These are phyloP conservation scores for Clarias platycephalus DNA, from an alignment of 2,797 vertebrate genomes.

Conservation along the genomic window DNA sequence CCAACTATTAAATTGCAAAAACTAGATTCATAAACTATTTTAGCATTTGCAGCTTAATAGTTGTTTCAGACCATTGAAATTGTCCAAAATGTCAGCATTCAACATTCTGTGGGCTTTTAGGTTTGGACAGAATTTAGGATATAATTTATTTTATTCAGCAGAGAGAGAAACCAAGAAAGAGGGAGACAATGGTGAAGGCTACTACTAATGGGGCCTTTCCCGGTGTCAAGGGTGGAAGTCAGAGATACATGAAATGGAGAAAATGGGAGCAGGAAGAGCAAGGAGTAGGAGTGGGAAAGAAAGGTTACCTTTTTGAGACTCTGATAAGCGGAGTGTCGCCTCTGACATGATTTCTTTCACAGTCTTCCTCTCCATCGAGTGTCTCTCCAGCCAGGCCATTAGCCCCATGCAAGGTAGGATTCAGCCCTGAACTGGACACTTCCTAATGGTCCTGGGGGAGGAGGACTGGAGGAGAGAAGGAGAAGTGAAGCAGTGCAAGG, in stretches of 20 bases:
- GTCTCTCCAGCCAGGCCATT: constrained; percentile 58
- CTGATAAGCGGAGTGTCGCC: constrained; percentile 43
- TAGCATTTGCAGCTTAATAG: constrained; percentile 23
- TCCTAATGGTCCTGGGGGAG: constrained; percentile 58
- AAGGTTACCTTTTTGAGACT: constrained; percentile 26
- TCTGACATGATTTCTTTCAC: constrained; percentile 61
- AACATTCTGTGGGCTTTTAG: not conserved
- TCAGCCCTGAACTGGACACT: constrained; percentile 40
- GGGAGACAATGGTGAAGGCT: constrained; percentile 28
- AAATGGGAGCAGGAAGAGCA: constrained; percentile 23
- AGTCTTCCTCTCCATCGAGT: constrained; percentile 57
- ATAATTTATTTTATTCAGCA: not conserved
- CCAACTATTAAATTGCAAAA: constrained; percentile 10
- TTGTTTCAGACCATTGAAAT: constrained; percentile 5
- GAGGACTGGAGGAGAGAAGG: constrained; percentile 38
- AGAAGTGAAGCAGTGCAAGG: constrained; percentile 5
- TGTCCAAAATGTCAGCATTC: constrained; percentile 31
- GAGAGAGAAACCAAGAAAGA: constrained; percentile 14
- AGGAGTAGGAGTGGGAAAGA: constrained; percentile 38
- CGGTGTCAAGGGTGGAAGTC: constrained; percentile 65
- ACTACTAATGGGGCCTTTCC: constrained; percentile 62
- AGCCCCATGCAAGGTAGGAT: constrained; percentile 51
- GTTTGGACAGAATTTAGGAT: not conserved
- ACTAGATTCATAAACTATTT: constrained; percentile 8
- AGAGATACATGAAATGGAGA: constrained; percentile 44